phyloP scores from a whole-genome alignment of 1,140 invertebrate genomes.

The Leucophenga varia region DNA sequence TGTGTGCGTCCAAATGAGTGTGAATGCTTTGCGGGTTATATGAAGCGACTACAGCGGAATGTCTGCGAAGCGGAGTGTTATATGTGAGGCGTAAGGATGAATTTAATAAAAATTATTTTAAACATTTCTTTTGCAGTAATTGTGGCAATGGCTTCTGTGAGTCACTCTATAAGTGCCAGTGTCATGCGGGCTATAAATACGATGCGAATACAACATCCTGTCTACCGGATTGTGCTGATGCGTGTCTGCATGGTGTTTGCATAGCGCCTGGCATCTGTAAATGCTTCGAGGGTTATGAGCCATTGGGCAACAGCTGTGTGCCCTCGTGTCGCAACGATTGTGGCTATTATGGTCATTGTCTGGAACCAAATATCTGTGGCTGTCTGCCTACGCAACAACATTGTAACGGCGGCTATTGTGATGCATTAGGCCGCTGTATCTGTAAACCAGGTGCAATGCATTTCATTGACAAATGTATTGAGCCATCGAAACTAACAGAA shows the following conservation, averaged over 20 bases:
- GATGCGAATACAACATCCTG: conserved; percentile 46
- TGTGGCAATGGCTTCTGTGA: conserved; percentile 64
- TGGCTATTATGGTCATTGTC: conserved; percentile 36
- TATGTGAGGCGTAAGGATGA: conserved; percentile 27
- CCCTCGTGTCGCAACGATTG: conserved; percentile 43
- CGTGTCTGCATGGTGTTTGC: conserved; percentile 58
- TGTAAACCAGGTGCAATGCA: conserved; percentile 27
- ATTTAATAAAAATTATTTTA: not conserved
- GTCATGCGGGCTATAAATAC: conserved; percentile 63
- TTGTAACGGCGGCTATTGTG: conserved; percentile 31
- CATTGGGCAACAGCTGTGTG: conserved; percentile 29
- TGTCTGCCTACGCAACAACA: conserved; percentile 24
- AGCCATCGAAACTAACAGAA: conserved; percentile 1
- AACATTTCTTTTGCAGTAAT: conserved; percentile 21
- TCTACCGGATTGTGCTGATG: conserved; percentile 35
- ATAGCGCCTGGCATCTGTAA: conserved; percentile 59
- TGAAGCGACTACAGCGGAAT: conserved; percentile 37
- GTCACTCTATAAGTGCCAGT: conserved; percentile 62
- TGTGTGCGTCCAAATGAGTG: conserved; percentile 64
- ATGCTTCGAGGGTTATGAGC: conserved; percentile 63
- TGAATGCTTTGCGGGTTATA: conserved; percentile 60
- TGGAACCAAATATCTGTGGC: conserved; percentile 40
- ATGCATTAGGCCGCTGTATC: conserved; percentile 25
- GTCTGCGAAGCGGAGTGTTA: conserved; percentile 51
- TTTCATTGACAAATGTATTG: conserved; percentile 38